Evolutionary conservation across 1,140 invertebrate genomes (phyloP).

Genomic region (Eciton burchellii): DNA sequence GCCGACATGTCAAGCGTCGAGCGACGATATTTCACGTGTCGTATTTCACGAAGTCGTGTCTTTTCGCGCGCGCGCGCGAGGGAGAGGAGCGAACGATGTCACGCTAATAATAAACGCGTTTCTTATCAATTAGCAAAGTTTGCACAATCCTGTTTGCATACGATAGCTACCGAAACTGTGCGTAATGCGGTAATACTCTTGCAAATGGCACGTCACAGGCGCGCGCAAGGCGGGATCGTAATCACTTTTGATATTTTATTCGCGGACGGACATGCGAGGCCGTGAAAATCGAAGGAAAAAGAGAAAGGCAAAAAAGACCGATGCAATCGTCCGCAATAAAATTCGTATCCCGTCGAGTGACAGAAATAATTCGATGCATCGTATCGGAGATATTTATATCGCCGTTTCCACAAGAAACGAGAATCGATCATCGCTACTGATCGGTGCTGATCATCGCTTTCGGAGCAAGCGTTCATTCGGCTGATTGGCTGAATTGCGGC

Average conservation of each 20-base stretch:
- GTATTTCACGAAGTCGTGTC: too few relatives aligned
- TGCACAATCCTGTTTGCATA: slow-evolving; percentile 65
- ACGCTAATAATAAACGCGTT: slow-evolving; percentile 64
- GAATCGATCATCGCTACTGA: too few relatives aligned
- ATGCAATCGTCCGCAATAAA: slow-evolving; percentile 9
- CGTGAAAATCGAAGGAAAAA: neutral
- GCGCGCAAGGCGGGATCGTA: slow-evolving; percentile 9
- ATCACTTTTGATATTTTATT: slow-evolving; percentile 34
- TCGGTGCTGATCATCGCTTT: too few relatives aligned
- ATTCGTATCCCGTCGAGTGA: slow-evolving; percentile 10
- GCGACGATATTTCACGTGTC: neutral
- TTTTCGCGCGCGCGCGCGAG: neutral
- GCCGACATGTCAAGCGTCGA: too few relatives aligned
- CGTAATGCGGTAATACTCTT: slow-evolving; percentile 33
- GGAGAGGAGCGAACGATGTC: neutral
- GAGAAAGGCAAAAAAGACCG: neutral
- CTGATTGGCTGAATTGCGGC: neutral
- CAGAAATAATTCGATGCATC: neutral
- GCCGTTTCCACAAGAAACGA: slow-evolving; percentile 55
- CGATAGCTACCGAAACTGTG: slow-evolving; percentile 13
- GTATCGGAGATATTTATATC: slow-evolving; percentile 56
- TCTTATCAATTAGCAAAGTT: slow-evolving; percentile 62
- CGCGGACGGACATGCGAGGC: neutral
- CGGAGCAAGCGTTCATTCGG: neutral
- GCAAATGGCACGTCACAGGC: neutral